Conservation (phyloP, 2,888 invertebrate species). For the Cantharis rustica region DNA sequence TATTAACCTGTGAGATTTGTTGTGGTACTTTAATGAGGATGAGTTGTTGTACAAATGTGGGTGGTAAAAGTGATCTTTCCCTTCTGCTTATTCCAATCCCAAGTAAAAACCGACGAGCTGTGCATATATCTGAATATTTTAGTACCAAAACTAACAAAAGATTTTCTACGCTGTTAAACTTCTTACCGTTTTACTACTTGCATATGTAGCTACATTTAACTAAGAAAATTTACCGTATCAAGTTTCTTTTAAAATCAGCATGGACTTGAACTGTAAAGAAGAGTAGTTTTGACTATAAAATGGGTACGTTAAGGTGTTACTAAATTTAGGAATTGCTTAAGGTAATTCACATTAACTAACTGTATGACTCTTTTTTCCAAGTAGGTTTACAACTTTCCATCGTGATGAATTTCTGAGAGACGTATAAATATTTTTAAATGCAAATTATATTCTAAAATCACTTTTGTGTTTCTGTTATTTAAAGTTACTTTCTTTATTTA, state of each 20-base stretch:
- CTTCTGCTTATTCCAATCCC: not conserved
- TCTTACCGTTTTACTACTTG: not conserved
- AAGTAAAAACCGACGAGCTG: not conserved
- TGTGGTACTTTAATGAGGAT: not conserved
- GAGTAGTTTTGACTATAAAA: not conserved
- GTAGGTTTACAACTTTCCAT: not conserved
- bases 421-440: too few relatives aligned
- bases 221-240: not conserved
- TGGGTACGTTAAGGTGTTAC: not conserved
- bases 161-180: not conserved
- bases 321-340: not conserved
- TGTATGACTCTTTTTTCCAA: not conserved
- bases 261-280: not conserved
- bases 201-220: not conserved
- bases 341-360: not conserved
- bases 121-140: not conserved
- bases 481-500: too few relatives aligned
- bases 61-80: not conserved
- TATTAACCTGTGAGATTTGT: not conserved
- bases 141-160: not conserved
- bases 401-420: not conserved
- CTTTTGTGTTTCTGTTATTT: not conserved
- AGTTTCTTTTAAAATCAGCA: not conserved
- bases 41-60: not conserved
- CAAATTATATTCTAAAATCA: not conserved